Evolutionary conservation across 2,888 invertebrate species (phyloP), one percentile per base, ranked within the genome.

Genomic region (Phrixothrix hirtus): DNA sequence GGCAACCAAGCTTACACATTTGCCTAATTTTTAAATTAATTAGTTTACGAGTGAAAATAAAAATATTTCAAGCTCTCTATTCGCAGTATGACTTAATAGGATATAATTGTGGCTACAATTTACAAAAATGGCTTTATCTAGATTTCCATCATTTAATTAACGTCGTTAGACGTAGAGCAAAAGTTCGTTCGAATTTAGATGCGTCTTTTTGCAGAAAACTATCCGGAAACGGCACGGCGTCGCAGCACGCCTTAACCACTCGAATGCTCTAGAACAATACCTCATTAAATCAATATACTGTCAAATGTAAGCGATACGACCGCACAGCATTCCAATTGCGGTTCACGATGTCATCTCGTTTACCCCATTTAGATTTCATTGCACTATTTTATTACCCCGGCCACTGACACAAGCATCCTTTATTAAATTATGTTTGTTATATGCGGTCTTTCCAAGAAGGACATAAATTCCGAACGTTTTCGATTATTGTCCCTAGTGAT

Each of bases 211-310:
- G 67, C 68, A 66, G 62, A 66, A 67, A 62, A 60, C 53, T 55
- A 54, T 51, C 60, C 70, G 73, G 73, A 72, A 72, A 69, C 70
- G n/a, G n/a, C n/a, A n/a, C n/a, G n/a, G n/a, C n/a, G 71, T 70
- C 65, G 67, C 69, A 67, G 65, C 71, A 68, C 72, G 71, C 73
- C 73, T 71, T 72, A 63, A 64, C 65, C 73, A 72, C 71, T 71
- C 68, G 67, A 70, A 57, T 75, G 73, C 67, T 56, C 66, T 65
- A 63, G 69, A 73, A 75, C 74, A 75, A 75, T 75, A 60, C 62
- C 63, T 63, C 64, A 70, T 70, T 74, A 74, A 72, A 73, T 73
- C 72, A 73, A 65, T 60, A 64, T 57, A 61, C 60, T 67, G 68
- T 70, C 70, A 69, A 70, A 69, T 63, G 59, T 58, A 57, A 56